Evolutionary conservation across 2,888 invertebrate genomes (phyloP).

Genomic region (Nudaria mundana): DNA sequence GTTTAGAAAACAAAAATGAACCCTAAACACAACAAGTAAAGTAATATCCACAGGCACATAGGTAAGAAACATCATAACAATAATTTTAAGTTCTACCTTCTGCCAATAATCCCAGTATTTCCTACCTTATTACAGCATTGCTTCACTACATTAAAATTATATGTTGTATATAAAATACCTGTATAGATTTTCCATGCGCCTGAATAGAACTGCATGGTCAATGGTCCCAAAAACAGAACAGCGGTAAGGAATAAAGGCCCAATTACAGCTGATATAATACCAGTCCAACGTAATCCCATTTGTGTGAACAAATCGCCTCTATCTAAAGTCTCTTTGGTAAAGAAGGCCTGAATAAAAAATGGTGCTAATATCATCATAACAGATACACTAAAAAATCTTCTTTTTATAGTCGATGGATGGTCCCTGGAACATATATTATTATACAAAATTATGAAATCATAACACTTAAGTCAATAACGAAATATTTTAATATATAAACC

Average conservation of each 20-base stretch:
- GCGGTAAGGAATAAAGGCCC: constrained; percentile 90
- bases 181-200: constrained; percentile 85
- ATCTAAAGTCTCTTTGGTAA: constrained; percentile 82
- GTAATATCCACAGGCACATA: too few relatives aligned
- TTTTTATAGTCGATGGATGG: constrained; percentile 93
- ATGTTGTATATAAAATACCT: too few relatives aligned
- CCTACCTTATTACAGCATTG: too few relatives aligned
- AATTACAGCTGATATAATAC: constrained; percentile 86
- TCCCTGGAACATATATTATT: constrained; percentile 80
- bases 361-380: constrained; percentile 91
- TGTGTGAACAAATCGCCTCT: constrained; percentile 84
- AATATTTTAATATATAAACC: constrained; percentile 67
- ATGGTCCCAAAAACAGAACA: constrained; percentile 91
- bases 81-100: too few relatives aligned
- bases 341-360: constrained; percentile 87
- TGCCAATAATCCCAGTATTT: too few relatives aligned
- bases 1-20: too few relatives aligned
- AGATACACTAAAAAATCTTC: constrained; percentile 92
- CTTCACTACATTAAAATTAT: too few relatives aligned
- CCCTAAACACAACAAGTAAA: too few relatives aligned
- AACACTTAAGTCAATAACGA: background rate
- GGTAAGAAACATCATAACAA: too few relatives aligned
- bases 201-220: constrained; percentile 86
- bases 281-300: constrained; percentile 88
- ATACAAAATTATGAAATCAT: background rate